Conservation (phyloP, 2,888 invertebrate species). For the Agrochola circellaris region DNA sequence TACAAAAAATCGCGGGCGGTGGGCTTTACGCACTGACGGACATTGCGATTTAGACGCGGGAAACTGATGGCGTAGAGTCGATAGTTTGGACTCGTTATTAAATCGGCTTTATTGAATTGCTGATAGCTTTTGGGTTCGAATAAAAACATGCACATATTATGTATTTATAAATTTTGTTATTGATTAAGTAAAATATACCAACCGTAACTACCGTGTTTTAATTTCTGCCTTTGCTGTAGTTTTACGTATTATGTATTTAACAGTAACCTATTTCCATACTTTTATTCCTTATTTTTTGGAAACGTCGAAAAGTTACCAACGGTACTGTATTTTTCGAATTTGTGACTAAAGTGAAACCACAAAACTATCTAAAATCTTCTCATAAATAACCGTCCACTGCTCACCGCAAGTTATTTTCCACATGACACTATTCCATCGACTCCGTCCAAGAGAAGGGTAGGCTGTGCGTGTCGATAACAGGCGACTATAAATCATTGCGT, state of each 20-base stretch:
- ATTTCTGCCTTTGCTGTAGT: no score
- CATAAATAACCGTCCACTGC: conserved; percentile 2
- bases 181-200: no score
- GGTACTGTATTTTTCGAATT: no score
- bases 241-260: no score
- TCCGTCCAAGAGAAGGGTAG: conserved; percentile 82
- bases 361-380: conserved; percentile 14
- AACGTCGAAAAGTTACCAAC: no score
- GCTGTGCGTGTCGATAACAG: conserved; percentile 89
- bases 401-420: conserved; percentile 49
- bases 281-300: no score
- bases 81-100: conserved; percentile 29
- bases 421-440: conserved; percentile 58
- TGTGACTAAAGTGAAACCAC: no score
- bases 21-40: conserved; percentile 83
- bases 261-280: no score
- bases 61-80: conserved; percentile 72
- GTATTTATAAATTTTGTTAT: no score
- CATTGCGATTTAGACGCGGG: conserved; percentile 75
- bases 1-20: conserved; percentile 87
- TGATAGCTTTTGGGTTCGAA: neutral
- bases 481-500: conserved; percentile 87
- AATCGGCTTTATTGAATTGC: neutral
- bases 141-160: no score
- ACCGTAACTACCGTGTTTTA: no score